A percentile compares a stretch with the other conserved stretches of the same genome.
Evolutionary conservation across 2,888 invertebrate species (phyloP).

Genomic region (Dryadula phaetusa): DNA sequence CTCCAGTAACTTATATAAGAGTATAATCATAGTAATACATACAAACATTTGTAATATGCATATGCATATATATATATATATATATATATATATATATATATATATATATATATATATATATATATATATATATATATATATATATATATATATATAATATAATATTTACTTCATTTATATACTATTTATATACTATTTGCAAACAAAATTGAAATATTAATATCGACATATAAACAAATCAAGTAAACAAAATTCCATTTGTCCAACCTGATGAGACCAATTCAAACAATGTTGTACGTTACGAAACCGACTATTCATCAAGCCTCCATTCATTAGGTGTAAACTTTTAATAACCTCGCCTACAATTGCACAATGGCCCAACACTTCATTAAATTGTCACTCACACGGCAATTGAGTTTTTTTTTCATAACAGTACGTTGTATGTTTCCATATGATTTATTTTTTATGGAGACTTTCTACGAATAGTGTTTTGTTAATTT

Average conservation of each 20-base stretch:
- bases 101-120: too few relatives aligned
- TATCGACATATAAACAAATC: background rate
- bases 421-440: slow-evolving; percentile 59
- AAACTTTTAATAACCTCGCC: slow-evolving; percentile 69
- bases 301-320: slow-evolving; percentile 56
- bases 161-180: too few relatives aligned
- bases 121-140: too few relatives aligned
- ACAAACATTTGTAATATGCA: too few relatives aligned
- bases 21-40: too few relatives aligned
- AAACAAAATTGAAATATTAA: background rate
- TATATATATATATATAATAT: too few relatives aligned
- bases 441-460: slow-evolving; percentile 23
- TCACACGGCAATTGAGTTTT: slow-evolving; percentile 59
- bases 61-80: too few relatives aligned
- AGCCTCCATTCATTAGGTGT: slow-evolving; percentile 68
- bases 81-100: too few relatives aligned
- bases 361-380: slow-evolving; percentile 74
- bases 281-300: slow-evolving; percentile 38
- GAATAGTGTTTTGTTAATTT: slow-evolving; percentile 7
- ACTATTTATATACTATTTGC: background rate
- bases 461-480: background rate
- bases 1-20: too few relatives aligned
- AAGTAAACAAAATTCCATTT: slow-evolving; percentile 12
- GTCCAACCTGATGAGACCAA: slow-evolving; percentile 32
- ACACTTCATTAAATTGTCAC: slow-evolving; percentile 82